Evolutionary conservation across 2,888 invertebrate species (phyloP), one percentile per base, ranked within the genome.

Genomic region (Acronicta psi): DNA sequence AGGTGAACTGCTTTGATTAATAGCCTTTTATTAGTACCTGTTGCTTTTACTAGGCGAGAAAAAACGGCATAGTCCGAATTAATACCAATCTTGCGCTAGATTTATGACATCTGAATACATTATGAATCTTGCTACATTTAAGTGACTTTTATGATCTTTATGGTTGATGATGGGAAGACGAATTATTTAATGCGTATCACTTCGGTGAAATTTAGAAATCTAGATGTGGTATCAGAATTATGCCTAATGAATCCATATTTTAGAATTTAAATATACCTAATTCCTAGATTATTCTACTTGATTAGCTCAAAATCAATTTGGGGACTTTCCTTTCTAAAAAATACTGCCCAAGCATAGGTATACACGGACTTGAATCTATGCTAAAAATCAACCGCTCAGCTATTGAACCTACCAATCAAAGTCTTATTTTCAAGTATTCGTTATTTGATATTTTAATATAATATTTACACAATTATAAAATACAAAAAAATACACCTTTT

Each of bases 71-170:
- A 43, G 34, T 25, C 10, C 42, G 2, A 20, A 13, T 51, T 51
- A 34, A 63, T 47, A 20, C n/a, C n/a, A n/a, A n/a, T 17, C 9
- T 6, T 16, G 20, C n/a, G 31, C 16, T 23, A 38, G 31, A 54
- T 66, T 44, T 52, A 40, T 17, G 36, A 23, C 14, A 6, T 20
- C 25, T 17, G 14, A 34, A 43, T 62, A 47, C 14, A 43, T 62
- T 47, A 17, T 49, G 43, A 61, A 44, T 36, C 16, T 44, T 40
- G 49, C n/a, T 20, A 31, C n/a, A 25, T 40, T 47, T 41, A 31
- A 64, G 18, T 13, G 42, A 23, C 9, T 52, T 46, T 59, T 51
- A 46, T 46, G 13, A 42, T 34, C 11, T 44, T 40, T 31, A 56
- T 50, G n/a, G 34, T 20, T 56, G 11, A 29, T 38, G n/a, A 43